phyloP scores from a whole-genome alignment of 2,797 vertebrate species.

The Sebastes vulpes region DNA sequence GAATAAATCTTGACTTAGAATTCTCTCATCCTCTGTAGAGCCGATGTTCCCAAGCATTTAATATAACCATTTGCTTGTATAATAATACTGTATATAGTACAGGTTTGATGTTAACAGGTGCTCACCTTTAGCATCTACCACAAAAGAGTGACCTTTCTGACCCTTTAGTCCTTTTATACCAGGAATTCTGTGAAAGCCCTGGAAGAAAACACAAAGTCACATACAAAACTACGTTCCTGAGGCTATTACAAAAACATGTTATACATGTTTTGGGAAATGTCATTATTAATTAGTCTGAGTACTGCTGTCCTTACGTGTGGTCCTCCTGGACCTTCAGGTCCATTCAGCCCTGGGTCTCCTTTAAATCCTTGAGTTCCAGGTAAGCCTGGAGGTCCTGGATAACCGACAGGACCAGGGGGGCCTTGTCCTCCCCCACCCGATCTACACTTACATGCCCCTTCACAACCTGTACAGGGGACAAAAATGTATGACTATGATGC shows the following conservation, averaged over 20 bases:
- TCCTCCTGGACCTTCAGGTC: constrained; percentile 55
- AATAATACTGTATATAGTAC: neutral
- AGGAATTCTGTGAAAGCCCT: constrained; percentile 64
- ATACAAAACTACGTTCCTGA: neutral
- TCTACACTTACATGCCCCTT: constrained; percentile 57
- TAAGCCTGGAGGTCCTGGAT: constrained; percentile 58
- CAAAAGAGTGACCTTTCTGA: constrained; percentile 65
- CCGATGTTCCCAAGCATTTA: neutral
- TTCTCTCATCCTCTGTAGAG: neutral
- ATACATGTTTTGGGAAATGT: neutral
- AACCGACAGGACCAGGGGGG: constrained; percentile 52
- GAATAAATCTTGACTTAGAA: neutral
- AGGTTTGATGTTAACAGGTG: neutral
- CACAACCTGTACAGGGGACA: constrained; percentile 50
- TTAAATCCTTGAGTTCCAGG: constrained; percentile 54
- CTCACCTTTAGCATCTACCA: constrained; percentile 52
- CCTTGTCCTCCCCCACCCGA: constrained; percentile 7
- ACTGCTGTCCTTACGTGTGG: constrained; percentile 39
- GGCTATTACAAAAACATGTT: neutral
- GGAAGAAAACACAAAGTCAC: constrained; percentile 1
- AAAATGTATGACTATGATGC: neutral
- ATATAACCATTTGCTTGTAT: neutral
- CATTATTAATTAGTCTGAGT: neutral
- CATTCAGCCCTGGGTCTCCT: constrained; percentile 62
- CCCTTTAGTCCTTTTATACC: constrained; percentile 75